A percentile compares a stretch with the other conserved stretches of the same genome.
Evolutionary conservation across 2,797 vertebrate genomes (phyloP).

Genomic region (Platalea minor): DNA sequence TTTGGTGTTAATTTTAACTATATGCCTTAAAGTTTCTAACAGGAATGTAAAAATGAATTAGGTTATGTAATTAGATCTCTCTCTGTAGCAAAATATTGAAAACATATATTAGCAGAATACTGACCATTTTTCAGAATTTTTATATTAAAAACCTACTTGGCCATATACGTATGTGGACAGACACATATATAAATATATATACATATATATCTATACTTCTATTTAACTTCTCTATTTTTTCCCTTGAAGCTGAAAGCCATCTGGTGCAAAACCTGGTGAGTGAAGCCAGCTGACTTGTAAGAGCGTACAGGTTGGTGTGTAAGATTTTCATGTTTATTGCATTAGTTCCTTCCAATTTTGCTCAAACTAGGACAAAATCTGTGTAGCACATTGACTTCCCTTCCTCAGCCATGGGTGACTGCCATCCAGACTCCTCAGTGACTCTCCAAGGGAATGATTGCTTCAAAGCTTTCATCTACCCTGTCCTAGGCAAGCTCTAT

Average conservation of each 20-base stretch:
- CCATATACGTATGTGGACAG: rapidly evolving
- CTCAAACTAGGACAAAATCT: neutral
- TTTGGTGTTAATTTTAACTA: neutral
- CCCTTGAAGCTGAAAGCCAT: neutral
- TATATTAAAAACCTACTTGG: neutral
- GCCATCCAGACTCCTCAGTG: rapidly evolving
- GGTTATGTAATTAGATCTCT: neutral
- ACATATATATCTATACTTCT: rapidly evolving
- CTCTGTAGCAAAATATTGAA: neutral
- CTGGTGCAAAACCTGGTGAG: neutral
- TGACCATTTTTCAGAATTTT: neutral
- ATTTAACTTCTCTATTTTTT: neutral
- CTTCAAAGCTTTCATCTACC: rapidly evolving
- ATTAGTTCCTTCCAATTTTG: neutral
- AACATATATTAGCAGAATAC: neutral
- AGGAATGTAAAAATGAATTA: neutral
- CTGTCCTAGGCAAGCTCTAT: rapidly evolving
- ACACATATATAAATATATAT: rapidly evolving
- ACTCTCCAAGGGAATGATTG: neutral
- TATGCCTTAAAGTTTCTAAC: neutral
- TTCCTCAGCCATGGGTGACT: rapidly evolving
- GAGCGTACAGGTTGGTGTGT: rapidly evolving
- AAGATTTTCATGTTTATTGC: neutral
- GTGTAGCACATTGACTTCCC: neutral
- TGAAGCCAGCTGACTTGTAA: neutral